phyloP scores from a whole-genome alignment of 2,888 invertebrate genomes.

The Leucania comma region DNA sequence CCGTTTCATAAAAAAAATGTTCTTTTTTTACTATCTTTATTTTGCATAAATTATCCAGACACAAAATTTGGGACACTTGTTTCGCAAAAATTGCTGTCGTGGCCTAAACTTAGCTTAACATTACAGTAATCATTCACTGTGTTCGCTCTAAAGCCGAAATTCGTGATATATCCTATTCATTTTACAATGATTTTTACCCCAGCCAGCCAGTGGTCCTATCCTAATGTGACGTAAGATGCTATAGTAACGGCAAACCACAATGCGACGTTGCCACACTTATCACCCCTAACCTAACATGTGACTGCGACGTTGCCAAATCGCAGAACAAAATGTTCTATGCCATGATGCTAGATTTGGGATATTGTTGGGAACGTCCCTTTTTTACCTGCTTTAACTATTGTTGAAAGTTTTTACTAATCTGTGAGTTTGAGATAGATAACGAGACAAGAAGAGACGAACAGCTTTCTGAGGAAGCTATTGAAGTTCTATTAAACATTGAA shows the following conservation, averaged over 20 bases:
- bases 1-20: too few relatives aligned
- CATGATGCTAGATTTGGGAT: conserved; percentile 73
- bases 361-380: conserved; percentile 69
- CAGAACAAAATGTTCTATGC: conserved; percentile 67
- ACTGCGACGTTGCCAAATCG: conserved; percentile 83
- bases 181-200: conserved; percentile 28
- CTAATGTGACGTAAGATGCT: conserved; percentile 49
- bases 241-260: conserved; percentile 39
- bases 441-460: background rate
- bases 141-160: conserved; percentile 2
- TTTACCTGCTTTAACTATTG: conserved; percentile 80
- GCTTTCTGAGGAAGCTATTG: background rate
- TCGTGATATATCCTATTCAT: background rate
- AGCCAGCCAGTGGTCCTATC: conserved; percentile 29
- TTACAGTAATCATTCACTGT: background rate
- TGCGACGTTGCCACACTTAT: conserved; percentile 78
- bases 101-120: background rate
- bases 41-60: too few relatives aligned
- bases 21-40: too few relatives aligned
- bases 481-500: background rate
- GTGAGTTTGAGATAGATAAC: conserved; percentile 16
- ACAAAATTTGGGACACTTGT: background rate
- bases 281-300: conserved; percentile 69
- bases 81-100: background rate
- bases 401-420: conserved; percentile 60